Evolutionary conservation across 2,797 vertebrate genomes (phyloP).

Genomic region (Oreortyx pictus): DNA sequence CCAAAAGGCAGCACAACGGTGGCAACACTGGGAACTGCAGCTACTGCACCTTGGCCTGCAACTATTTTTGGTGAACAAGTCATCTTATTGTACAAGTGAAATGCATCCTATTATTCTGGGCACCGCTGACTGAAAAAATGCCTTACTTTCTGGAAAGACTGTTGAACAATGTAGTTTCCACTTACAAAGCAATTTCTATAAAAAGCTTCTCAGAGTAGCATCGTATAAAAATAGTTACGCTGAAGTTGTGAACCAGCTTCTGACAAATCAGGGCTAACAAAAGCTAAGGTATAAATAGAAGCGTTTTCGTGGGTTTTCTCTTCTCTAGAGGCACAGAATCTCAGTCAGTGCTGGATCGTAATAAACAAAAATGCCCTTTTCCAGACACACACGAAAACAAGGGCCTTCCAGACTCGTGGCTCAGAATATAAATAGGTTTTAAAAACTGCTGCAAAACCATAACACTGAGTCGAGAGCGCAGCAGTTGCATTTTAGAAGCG

Average conservation of each 20-base stretch:
- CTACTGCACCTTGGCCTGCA: slow-evolving; percentile 44
- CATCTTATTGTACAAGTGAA: slow-evolving; percentile 60
- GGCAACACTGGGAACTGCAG: slow-evolving; percentile 12
- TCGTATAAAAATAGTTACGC: slow-evolving; percentile 75
- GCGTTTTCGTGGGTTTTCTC: slow-evolving; percentile 54
- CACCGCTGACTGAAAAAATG: slow-evolving; percentile 65
- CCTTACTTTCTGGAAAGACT: slow-evolving; percentile 66
- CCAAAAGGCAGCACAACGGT: neutral
- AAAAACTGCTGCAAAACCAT: slow-evolving; percentile 31
- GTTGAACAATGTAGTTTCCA: slow-evolving; percentile 73
- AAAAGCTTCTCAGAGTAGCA: slow-evolving; percentile 66
- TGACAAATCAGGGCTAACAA: slow-evolving; percentile 74
- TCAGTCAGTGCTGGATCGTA: slow-evolving; percentile 29
- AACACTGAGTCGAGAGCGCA: slow-evolving; percentile 6
- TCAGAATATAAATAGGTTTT: slow-evolving; percentile 46
- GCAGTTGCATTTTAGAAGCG: slow-evolving; percentile 16
- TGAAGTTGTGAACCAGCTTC: slow-evolving; percentile 75
- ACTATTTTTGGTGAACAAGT: slow-evolving; percentile 57
- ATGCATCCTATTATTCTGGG: slow-evolving; percentile 50
- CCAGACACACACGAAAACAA: slow-evolving; percentile 53
- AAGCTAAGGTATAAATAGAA: slow-evolving; percentile 75
- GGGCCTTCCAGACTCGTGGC: slow-evolving; percentile 25
- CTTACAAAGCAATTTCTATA: slow-evolving; percentile 79
- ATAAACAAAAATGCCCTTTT: slow-evolving; percentile 69
- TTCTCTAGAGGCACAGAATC: slow-evolving; percentile 43